Evolutionary conservation across 2,113 vertebrate species (phyloP), one percentile per base, ranked within the genome.

Genomic region (Leucopsar rothschildi): DNA sequence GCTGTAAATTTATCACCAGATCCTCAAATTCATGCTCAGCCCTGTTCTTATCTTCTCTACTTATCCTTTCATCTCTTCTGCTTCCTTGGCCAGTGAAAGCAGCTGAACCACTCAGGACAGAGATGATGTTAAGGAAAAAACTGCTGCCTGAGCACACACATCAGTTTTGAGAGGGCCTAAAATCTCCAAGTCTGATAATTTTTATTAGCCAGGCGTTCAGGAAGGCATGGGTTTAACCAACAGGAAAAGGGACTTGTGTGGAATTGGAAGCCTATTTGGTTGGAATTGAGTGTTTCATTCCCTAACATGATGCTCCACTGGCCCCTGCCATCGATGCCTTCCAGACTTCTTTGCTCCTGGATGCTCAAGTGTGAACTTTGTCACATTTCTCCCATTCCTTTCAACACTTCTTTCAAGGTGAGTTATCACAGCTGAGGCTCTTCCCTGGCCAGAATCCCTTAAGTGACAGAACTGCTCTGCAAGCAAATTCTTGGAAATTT

Each of bases 211-310:
- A 39, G 29, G 23, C 1, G 2, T 60, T 70, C 69, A 25, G 23
- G 50, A 60, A 57, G 14, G 9, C 40, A 22, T 11, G 28, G 11
- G 71, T 15, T 73, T 55, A 70, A 53, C 31, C 47, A 50, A 31
- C 16, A 88, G 63, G 45, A 69, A 29, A 68, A 44, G n/a, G 20
- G 49, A 64, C 1, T 25, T 53, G 5, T 19, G 52, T 66, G 44
- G 39, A 71, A 63, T 3, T 55, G 24, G 49, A 90, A 69, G 14
- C 0, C 0, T 52, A 4, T 52, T 64, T 3, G 0, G 55, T 20
- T 13, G 33, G 47, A 76, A 78, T 0, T 3, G 49, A 29, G 9
- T 9, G 22, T 18, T 19, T 19, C 33, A 56, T 31, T 49, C 66
- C 31, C 76, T 50, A 57, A 53, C 18, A 24, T 3, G 31, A 21